These are phyloP conservation scores for Phylloscopus collybita DNA, from an alignment of 2,797 vertebrate species.

Conservation along the genomic window DNA sequence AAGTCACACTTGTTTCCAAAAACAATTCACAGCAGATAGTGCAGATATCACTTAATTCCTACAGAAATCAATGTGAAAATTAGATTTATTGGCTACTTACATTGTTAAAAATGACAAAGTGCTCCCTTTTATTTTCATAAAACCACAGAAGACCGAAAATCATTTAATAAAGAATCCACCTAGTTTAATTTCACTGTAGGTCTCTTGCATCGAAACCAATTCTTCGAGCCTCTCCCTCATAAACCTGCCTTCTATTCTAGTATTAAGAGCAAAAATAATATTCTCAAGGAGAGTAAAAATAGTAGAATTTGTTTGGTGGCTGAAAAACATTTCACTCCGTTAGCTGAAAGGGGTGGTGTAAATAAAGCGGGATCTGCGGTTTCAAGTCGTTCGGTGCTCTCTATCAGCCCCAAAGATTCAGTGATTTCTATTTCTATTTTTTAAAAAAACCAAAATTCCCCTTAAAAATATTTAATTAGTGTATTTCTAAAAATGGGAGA, in stretches of 20 bases:
- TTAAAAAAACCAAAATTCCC: background rate
- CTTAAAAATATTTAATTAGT: background rate
- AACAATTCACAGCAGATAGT: conserved; percentile 69
- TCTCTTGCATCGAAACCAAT: conserved; percentile 32
- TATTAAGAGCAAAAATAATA: background rate
- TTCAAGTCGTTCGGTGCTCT: background rate
- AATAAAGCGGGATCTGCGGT: background rate
- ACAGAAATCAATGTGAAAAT: conserved; percentile 78
- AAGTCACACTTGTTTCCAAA: conserved; percentile 41
- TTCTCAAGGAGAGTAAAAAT: background rate
- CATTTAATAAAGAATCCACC: conserved; percentile 74
- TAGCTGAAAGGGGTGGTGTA: background rate
- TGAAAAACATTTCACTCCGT: background rate
- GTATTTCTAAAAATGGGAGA: background rate
- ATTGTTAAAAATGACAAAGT: conserved; percentile 79
- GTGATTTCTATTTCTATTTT: background rate
- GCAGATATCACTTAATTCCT: conserved; percentile 75
- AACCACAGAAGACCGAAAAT: conserved; percentile 73
- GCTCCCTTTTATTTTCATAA: conserved; percentile 80
- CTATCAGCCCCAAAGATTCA: no score
- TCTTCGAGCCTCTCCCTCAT: background rate
- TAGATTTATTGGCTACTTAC: conserved; percentile 79
- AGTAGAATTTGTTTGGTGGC: background rate
- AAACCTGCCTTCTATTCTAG: background rate
- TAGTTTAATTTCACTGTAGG: conserved; percentile 66